Evolutionary conservation across 1,140 invertebrate species (phyloP), one percentile per base, ranked within the genome.

Genomic region (Papilio xuthus): DNA sequence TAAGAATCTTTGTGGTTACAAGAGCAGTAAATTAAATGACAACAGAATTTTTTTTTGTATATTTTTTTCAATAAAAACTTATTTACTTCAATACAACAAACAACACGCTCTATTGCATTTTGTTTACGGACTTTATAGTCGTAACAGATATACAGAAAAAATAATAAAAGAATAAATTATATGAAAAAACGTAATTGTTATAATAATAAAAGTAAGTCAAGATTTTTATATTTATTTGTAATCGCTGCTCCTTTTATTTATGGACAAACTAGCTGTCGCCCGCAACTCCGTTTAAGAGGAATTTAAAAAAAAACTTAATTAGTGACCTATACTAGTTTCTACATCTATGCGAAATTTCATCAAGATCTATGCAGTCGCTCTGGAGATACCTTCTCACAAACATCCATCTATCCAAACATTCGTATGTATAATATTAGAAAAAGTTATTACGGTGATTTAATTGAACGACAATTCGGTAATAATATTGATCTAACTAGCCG

Each of bases 31-130:
- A 60, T 60, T 26, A 23, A 60, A 20, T 12, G 13, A 28, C 13
- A 28, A 28, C 18, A 50, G 28, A 67, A 67, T 28, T 26, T 2
- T 67, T 15, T 32, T 15, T 67, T 67, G 26, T 67, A 4, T 23
- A 13, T 12, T 9, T 28, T 67, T 67, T 28, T 4, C 44, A 18
- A 1, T n/a, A 26, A 26, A 50, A 13, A 10, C 8, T 53, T 50
- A 50, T 73, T 73, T 50, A 73, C 71, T 18, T 32, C 73, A 75
- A 75, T 28, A 74, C 44, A 50, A 47, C 42, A 26, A 74, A 32
- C 42, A 53, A 6, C 47, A 75, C 37, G 73, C 73, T 75, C 32
- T 44, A 28, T 50, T 75, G 73, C 23, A 53, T 26, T 32, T 56
- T 75, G 73, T 75, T 75, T 75, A 75, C 73, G 28, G 44, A 56